Percentiles rank a stretch among this genome's conserved stretches.
Evolutionary conservation across 53 echinoderm and acorn worm genomes (phyloP).

Genomic region (Apostichopus leukothele): DNA sequence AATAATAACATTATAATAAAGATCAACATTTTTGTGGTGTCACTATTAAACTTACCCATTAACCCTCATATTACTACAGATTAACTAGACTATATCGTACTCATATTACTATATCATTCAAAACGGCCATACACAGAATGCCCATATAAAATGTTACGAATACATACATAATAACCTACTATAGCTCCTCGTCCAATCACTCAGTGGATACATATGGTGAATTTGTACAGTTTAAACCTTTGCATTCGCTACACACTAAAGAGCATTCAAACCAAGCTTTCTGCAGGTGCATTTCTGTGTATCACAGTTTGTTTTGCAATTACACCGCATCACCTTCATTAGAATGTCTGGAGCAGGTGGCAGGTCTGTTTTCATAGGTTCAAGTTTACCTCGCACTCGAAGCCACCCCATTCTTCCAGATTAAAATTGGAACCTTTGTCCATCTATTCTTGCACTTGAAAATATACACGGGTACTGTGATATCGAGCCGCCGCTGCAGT

Average conservation of each 20-base stretch:
- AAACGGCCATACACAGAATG: too few relatives aligned
- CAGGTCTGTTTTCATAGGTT: slow-evolving; percentile 16
- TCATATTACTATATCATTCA: too few relatives aligned
- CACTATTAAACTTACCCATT: too few relatives aligned
- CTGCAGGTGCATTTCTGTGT: slow-evolving; percentile 30
- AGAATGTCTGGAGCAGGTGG: slow-evolving; percentile 19
- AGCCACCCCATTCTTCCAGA: background rate
- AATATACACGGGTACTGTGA: slow-evolving; percentile 9
- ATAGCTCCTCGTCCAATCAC: too few relatives aligned
- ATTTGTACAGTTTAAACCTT: background rate
- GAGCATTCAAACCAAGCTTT: slow-evolving; percentile 30
- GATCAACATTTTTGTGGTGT: too few relatives aligned
- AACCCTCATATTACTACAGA: too few relatives aligned
- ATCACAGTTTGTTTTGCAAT: slow-evolving; percentile 40
- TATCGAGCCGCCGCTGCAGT: slow-evolving; percentile 20
- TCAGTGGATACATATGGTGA: too few relatives aligned
- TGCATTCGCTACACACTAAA: slow-evolving; percentile 27
- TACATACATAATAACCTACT: too few relatives aligned
- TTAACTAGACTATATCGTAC: too few relatives aligned
- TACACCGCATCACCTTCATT: slow-evolving; percentile 22
- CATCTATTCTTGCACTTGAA: slow-evolving; percentile 21
- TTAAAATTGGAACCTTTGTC: background rate
- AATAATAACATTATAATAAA: too few relatives aligned
- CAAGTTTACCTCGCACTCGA: background rate
- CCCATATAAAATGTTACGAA: too few relatives aligned